phyloP scores from a whole-genome alignment of 1,140 invertebrate species.

The Trinorchestia longiramus region DNA sequence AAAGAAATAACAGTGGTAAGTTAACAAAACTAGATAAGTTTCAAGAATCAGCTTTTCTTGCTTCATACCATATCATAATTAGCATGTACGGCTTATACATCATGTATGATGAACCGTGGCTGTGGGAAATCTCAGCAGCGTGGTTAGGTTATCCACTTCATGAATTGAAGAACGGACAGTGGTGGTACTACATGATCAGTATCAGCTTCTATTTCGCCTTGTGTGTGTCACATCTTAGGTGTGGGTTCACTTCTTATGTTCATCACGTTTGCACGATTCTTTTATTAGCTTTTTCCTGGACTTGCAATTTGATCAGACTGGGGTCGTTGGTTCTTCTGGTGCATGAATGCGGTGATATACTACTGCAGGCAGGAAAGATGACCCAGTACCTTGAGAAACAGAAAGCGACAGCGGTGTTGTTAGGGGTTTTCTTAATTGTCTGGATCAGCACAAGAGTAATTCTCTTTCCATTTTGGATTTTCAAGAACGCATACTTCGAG shows the following conservation, averaged over 20 bases:
- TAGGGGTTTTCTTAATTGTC: slow-evolving; percentile 86
- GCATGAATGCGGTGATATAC: slow-evolving; percentile 96
- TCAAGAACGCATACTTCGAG: slow-evolving; percentile 82
- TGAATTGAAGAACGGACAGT: slow-evolving; percentile 75
- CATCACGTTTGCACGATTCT: slow-evolving; percentile 70
- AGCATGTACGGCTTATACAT: slow-evolving; percentile 86
- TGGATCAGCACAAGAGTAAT: slow-evolving; percentile 90
- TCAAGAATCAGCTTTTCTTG: slow-evolving; percentile 75
- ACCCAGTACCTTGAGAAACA: slow-evolving; percentile 93
- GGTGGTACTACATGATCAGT: slow-evolving; percentile 70
- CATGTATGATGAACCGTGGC: slow-evolving; percentile 93
- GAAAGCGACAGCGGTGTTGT: slow-evolving; percentile 86
- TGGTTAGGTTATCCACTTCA: slow-evolving; percentile 80
- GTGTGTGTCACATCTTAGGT: slow-evolving; percentile 90
- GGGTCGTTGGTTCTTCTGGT: slow-evolving; percentile 91
- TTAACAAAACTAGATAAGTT: slow-evolving; percentile 66
- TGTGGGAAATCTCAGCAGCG: slow-evolving; percentile 92
- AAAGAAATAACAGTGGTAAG: slow-evolving; percentile 72
- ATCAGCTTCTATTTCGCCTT: slow-evolving; percentile 96
- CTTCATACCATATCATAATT: slow-evolving; percentile 85
- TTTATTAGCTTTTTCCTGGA: slow-evolving; percentile 85
- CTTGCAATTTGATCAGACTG: slow-evolving; percentile 91
- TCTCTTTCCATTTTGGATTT: slow-evolving; percentile 88
- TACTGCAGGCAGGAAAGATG: slow-evolving; percentile 93
- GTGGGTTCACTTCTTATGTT: slow-evolving; percentile 70